phyloP scores from a whole-genome alignment of 1,140 invertebrate genomes.

The Metaphire vulgaris region DNA sequence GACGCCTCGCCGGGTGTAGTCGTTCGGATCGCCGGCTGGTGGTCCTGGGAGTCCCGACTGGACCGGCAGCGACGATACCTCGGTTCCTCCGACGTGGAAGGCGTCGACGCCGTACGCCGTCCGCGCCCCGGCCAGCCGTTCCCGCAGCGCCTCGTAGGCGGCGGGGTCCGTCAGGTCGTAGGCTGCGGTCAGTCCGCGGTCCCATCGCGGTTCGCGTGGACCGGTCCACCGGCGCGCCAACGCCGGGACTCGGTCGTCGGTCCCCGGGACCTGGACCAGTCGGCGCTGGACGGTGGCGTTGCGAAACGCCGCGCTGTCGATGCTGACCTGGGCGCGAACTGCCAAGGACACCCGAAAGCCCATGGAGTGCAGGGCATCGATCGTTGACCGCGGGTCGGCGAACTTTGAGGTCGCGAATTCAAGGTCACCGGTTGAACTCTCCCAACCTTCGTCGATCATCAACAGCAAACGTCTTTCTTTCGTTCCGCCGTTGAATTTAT shows the following conservation, averaged over 20 bases:
- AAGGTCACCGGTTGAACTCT: constrained; percentile 75
- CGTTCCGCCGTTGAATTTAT: constrained; percentile 59
- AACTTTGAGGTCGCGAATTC: constrained; percentile 66
- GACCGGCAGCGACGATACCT: constrained; percentile 22
- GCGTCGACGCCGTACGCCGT: constrained; percentile 64
- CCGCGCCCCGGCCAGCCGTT: constrained; percentile 56
- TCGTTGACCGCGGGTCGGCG: constrained; percentile 60
- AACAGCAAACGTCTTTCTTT: constrained; percentile 70
- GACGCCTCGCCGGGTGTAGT: constrained; percentile 51
- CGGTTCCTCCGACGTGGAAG: constrained; percentile 82
- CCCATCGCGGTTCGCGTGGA: neutral
- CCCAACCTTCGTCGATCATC: constrained; percentile 84
- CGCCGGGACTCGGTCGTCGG: constrained; percentile 23
- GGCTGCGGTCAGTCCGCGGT: constrained; percentile 41
- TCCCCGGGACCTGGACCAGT: constrained; percentile 24
- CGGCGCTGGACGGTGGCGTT: constrained; percentile 36
- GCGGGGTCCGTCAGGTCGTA: constrained; percentile 60
- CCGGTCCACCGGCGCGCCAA: constrained; percentile 24
- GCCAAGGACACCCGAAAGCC: constrained; percentile 71
- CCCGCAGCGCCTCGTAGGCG: constrained; percentile 66
- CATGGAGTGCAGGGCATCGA: constrained; percentile 58
- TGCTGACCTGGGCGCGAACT: constrained; percentile 81
- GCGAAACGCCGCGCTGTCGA: constrained; percentile 61
- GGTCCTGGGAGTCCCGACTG: neutral
- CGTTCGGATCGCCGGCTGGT: constrained; percentile 19